Base-by-base conservation (phyloP, 1,140 invertebrate species). In the Drosophila takahashii region DNA sequence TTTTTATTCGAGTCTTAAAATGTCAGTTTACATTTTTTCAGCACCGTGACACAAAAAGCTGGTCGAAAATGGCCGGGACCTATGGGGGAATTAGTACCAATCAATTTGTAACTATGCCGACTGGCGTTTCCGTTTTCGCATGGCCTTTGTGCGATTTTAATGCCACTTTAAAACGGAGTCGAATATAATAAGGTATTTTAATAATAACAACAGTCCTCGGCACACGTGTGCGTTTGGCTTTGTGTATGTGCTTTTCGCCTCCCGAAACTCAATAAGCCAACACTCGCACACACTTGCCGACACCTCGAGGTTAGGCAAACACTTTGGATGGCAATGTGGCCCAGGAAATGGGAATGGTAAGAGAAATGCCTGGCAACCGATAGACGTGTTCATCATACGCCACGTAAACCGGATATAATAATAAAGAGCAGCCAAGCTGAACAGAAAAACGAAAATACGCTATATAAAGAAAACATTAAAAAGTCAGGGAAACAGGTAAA, bases 401-500 rank as follows among this genome's bases (percentile, higher is more conserved):
- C 69, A 86, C 83, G 70, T 86, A 79, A 87, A 65, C 81, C 83
- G 81, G 83, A 86, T 81, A 76, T 71, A 81, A 87, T 86, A 86
- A 81, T 87, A 86, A 80, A 73, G 76, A 50, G 39, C 64, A 70
- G 11, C 73, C 48, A 64, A 37, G 60, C 70, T 50, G 42, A 58
- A 54, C 59, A 54, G 48, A 57, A 57, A 58, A 53, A 39, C 41
- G 22, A 61, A 73, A 47, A 62, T 50, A 50, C 47, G 26, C 29
- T 22, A 34, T 50, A 57, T 67, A 65, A 48, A 76, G 37, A 79
- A 79, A 78, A 79, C 81, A 80, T 85, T 84, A 77, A 79, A 77
- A 80, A 64, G 65, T 85, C 62, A 79, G 45, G 27, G 39, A 62
- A 79, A 76, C 47, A 81, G 56, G 78, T 69, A 81, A 79, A 74